Evolutionary conservation across 2,113 vertebrate genomes (phyloP), one percentile per base, ranked within the genome.

Genomic region (Sinosuthora webbiana): DNA sequence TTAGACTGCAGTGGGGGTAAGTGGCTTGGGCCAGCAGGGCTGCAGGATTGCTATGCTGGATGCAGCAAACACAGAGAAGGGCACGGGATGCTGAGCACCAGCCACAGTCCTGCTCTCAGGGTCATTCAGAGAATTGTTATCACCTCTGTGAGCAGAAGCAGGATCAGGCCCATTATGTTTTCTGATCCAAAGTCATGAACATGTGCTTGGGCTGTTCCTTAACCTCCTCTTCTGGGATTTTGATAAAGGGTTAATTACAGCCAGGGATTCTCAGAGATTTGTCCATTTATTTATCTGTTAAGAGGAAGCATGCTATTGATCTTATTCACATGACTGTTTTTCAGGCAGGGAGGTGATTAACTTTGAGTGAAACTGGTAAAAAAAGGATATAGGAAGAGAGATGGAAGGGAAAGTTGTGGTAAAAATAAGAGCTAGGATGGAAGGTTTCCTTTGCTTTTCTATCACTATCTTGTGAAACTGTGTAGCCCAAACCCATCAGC

Each of bases 181-280:
- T 83, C 64, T 2, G 3, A 37, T 4, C 30, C 8, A 20, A 77
- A 85, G 60, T 50, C 30, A 53, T 2, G 16, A 64, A 53, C 1
- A 0, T 0, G 4, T 0, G 1, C 9, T 4, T 15, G 41, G 70
- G 49, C 50, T 3, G 1, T 50, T 53, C 69, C 57, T 28, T 52
- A 71, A 56, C 20, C 22, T 22, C 64, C 62, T 80, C 37, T 28
- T 77, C 56, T 17, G 13, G 78, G 42, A 69, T 92, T 59, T 64
- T 73, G 35, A 33, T 41, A n/a, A 41, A 71, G 81, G 69, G 77
- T 65, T 95, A 68, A 77, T 69, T 82, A 31, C 56, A 87, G 70
- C 37, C n/a, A 55, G 47, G 53, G 56, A 44, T 70, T 91, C 69
- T 44, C 22, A 14, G 39, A 67, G 30, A 69, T 42, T 42, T 87